Evolutionary conservation across 1,140 invertebrate species (phyloP), one percentile per base, ranked within the genome.

Genomic region (Meloidogyne chitwoodi): DNA sequence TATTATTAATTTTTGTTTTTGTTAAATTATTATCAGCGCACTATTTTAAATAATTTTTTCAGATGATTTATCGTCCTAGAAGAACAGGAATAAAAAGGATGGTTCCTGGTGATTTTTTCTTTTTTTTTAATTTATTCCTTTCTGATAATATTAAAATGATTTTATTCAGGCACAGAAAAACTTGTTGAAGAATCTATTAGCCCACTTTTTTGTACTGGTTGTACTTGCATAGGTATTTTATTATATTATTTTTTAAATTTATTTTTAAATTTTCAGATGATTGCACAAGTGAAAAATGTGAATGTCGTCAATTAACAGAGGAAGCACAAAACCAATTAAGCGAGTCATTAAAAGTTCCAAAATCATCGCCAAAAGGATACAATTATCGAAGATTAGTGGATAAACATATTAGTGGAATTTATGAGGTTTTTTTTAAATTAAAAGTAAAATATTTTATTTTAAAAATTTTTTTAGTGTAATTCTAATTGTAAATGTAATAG

Each of bases 391-490:
- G 27, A 27, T 34, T 80, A 24, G 65, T 34, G 0, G 75, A 80
- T 16, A 80, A 80, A 56, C 48, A 82, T 19, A 76, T 75, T 48
- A 65, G 48, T 62, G 79, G 79, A 22, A 69, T 80, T 61, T 80
- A 80, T 71, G 79, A 80, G 70, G 64, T 67, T 26, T 12, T 16
- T 38, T 70, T 38, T n/a, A 4, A 16, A 38, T n/a, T n/a, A 16
- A 1, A 16, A 0, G 4, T 24, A 19, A 74, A 74, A 26, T 5
- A 16, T 12, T 6, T 11, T 65, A 24, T 19, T 34, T 26, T n/a
- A 71, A 61, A 24, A 22, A 34, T 22, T 34, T 41, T 61, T 73
- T 73, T 73, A 73, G 70, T 73, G 70, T 38, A 73, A 73, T 73
- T 73, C 70, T 16, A 26, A 69, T 27, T 79, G 78, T 61, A 68